Evolutionary conservation across 2,888 invertebrate genomes (phyloP).

Genomic region (Liposcelis brunnea): DNA sequence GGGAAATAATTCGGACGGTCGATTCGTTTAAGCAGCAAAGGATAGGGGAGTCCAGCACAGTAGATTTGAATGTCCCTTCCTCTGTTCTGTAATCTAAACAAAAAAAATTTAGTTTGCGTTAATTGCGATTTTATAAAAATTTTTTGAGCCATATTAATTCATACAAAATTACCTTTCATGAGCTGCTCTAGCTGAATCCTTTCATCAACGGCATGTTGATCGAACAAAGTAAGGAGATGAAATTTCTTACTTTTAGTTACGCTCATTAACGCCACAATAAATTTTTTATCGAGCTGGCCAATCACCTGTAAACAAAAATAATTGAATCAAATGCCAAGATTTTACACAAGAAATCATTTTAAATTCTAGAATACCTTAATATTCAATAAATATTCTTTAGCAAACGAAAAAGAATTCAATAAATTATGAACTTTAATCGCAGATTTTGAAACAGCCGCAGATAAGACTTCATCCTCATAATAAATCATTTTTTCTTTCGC

Average conservation of each 20-base stretch:
- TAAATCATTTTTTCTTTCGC: not conserved
- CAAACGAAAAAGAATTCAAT: conserved; percentile 19
- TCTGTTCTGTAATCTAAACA: conserved; percentile 31
- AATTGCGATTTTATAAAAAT: no score
- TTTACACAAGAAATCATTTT: conserved; percentile 7
- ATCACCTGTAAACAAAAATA: conserved; percentile 33
- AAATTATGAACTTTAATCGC: not conserved
- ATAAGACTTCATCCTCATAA: not conserved
- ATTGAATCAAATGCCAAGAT: not conserved
- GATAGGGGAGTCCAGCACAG: conserved; percentile 19
- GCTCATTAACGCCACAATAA: conserved; percentile 36
- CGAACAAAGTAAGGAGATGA: conserved; percentile 46
- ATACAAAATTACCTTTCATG: conserved; percentile 31
- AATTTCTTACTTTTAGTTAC: conserved; percentile 21
- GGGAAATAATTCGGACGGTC: conserved; percentile 34
- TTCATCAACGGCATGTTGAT: conserved; percentile 81
- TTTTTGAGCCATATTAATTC: not conserved
- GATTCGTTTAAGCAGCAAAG: conserved; percentile 24
- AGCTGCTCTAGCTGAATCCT: conserved; percentile 58
- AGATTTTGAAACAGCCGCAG: not conserved
- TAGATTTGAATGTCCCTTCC: conserved; percentile 17
- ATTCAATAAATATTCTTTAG: conserved; percentile 23
- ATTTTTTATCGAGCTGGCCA: conserved; percentile 58
- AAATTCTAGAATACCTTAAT: conserved; percentile 22
- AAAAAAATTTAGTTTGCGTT: no score